Evolutionary conservation across 2,888 invertebrate species (phyloP).

Genomic region (Catocala fraxini): DNA sequence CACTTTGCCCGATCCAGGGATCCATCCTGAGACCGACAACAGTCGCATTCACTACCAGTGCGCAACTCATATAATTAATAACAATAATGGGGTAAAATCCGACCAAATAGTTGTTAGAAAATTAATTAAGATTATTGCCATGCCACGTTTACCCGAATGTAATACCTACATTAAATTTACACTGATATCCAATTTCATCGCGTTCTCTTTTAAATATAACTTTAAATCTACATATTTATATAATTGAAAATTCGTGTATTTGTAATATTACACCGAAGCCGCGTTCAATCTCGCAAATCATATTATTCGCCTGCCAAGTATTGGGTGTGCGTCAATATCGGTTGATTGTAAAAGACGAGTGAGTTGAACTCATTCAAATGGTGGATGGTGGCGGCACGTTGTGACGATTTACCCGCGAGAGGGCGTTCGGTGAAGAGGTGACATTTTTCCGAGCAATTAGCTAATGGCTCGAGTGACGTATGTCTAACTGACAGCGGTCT

Average conservation of each 20-base stretch:
- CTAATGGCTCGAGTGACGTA: slow-evolving; percentile 47
- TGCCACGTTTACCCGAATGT: no score
- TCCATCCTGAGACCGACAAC: no score
- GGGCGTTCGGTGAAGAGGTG: slow-evolving; percentile 41
- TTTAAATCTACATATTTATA: no score
- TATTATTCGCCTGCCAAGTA: not conserved
- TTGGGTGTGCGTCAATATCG: slow-evolving; percentile 1
- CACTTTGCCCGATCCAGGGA: no score
- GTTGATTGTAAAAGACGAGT: not conserved
- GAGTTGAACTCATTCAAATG: not conserved
- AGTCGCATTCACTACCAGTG: no score
- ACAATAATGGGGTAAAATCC: no score
- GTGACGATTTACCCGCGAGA: slow-evolving; percentile 20
- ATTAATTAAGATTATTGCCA: no score
- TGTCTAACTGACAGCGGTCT: slow-evolving; percentile 15
- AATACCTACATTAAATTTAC: no score
- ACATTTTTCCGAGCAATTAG: slow-evolving; percentile 63
- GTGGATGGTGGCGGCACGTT: not conserved
- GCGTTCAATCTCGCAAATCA: slow-evolving; percentile 11
- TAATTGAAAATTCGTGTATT: not conserved
- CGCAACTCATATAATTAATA: no score
- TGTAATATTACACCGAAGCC: not conserved
- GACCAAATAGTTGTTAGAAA: no score
- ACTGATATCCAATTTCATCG: no score
- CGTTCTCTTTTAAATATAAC: no score